Base-by-base conservation (phyloP, 1,140 invertebrate species). In the Tigriopus japonicus region DNA sequence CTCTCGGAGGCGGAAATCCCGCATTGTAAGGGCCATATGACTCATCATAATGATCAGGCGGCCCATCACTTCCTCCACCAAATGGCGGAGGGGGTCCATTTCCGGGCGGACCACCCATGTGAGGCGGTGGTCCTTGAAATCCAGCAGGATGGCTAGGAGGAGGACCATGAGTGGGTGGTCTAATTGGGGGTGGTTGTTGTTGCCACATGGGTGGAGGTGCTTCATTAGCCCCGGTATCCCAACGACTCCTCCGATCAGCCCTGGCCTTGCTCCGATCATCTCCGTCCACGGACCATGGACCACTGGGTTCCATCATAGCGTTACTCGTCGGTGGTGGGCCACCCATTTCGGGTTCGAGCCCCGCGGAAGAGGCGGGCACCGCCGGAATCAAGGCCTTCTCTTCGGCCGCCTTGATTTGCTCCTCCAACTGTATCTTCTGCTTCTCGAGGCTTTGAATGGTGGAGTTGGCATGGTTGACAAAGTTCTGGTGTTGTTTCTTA, bases 401-500 rank as follows among this genome's bases (percentile, higher is more conserved):
- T 14, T n/a, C 28, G 14, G 55, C n/a, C 55, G 17, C 17, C 14
- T 40, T 55, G n/a, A 15, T 15, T 24, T 55, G 23, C 40, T 58
- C 55, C 41, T 40, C 55, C 21, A 19, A 15, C n/a, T 15, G 21
- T 3, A 54, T 58, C 28, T 58, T 23, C 51, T 66, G 64, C 6
- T 63, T 62, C n/a, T 62, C 41, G 15, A 67, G 55, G 23, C 17
- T 28, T 24, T 58, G 24, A 35, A 58, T 58, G 3, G 74, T 73
- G 17, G 64, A 64, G 42, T 85, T 78, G 10, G 90, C 83, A 73
- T 98, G 93, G 51, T 82, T 79, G 6, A 91, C 83, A 71, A 94
- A 98, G 6, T 91, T 86, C 72, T 94, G 85, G 76, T 98, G 92
- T 68, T 97, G 92, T 13, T 17, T 24, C 13, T 52, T 62, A 52